A percentile compares a stretch with the other conserved stretches of the same genome.
These are phyloP conservation scores for Lipotes vexillifer DNA, from an alignment of 2,113 vertebrate species.

Conservation along the genomic window DNA sequence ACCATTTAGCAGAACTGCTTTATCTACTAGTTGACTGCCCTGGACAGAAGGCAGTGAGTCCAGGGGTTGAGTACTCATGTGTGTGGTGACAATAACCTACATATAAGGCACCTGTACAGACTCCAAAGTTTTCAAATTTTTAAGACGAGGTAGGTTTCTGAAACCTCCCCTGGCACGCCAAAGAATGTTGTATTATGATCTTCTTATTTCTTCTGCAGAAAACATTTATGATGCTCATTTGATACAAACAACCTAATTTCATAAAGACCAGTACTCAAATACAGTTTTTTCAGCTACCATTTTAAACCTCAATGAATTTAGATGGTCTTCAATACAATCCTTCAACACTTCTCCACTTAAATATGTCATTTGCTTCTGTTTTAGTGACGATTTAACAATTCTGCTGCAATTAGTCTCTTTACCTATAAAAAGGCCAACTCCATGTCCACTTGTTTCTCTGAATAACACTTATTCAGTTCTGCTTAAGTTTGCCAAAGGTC, in stretches of 20 bases:
- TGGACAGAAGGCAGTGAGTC: not conserved
- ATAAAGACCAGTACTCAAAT: constrained; percentile 25
- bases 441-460: not conserved
- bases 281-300: constrained; percentile 24
- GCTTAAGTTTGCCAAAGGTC: not conserved
- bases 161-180: constrained; percentile 21
- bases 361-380: not conserved
- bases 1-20: not conserved
- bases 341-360: not conserved
- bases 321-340: not conserved
- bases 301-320: not conserved
- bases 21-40: not conserved
- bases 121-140: constrained; percentile 62
- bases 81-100: not conserved
- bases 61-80: not conserved
- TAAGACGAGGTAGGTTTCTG: constrained; percentile 76
- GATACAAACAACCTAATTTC: constrained; percentile 28
- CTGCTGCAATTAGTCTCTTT: not conserved
- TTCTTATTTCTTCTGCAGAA: constrained; percentile 10
- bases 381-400: not conserved
- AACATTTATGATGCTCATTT: not conserved
- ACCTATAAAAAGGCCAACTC: not conserved
- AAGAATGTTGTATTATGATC: constrained; percentile 21
- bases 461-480: not conserved
- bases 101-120: constrained; percentile 82